phyloP scores from a whole-genome alignment of 2,113 vertebrate species.

The Bubalus kerabau region DNA sequence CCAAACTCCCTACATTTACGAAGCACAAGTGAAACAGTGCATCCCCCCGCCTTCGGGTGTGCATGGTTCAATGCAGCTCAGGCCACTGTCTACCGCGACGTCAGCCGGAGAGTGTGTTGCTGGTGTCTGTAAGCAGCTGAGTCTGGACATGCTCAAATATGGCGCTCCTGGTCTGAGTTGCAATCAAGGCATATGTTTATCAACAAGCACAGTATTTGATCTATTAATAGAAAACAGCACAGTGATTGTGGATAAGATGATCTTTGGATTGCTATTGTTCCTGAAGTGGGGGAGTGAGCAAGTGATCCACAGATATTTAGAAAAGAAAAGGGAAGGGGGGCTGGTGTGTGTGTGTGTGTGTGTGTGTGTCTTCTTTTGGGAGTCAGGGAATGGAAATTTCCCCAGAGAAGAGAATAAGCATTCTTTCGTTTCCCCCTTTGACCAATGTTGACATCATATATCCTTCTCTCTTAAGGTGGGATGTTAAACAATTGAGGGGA shows the following conservation, averaged over 20 bases:
- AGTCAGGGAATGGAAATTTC: neutral
- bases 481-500: neutral
- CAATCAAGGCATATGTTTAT: neutral
- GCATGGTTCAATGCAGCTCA: fast-evolving
- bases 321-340: neutral
- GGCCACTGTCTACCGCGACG: fast-evolving
- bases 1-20: neutral
- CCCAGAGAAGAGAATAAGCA: neutral
- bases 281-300: neutral
- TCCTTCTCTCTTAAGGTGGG: neutral
- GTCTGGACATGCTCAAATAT: neutral
- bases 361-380: neutral
- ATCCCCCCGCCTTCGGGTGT: fast-evolving
- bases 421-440: neutral
- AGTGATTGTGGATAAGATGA: no score
- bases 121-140: neutral
- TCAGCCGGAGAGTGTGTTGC: fast-evolving
- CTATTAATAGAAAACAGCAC: neutral
- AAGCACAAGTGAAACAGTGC: neutral
- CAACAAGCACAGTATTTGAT: neutral
- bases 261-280: neutral
- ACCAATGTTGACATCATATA: neutral
- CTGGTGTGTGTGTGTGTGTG: neutral
- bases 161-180: neutral
- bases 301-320: neutral